phyloP scores from a whole-genome alignment of 2,113 vertebrate species.

The Plectropomus leopardus region DNA sequence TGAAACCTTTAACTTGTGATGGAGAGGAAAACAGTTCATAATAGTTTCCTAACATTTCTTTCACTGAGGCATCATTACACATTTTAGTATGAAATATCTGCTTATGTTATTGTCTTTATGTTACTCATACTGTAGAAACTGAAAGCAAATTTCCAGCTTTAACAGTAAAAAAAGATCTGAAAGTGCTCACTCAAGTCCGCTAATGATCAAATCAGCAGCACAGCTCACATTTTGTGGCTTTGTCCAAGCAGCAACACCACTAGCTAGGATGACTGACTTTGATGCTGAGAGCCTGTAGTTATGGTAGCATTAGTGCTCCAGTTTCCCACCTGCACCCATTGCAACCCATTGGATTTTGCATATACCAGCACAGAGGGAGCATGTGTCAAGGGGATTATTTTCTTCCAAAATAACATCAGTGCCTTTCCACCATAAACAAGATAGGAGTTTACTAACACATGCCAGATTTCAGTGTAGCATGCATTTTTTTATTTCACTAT shows the following conservation, averaged over 20 bases:
- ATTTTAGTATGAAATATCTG: not conserved
- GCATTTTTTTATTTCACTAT: no score
- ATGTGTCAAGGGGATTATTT: not conserved
- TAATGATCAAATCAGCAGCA: not conserved
- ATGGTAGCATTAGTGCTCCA: conserved; percentile 15
- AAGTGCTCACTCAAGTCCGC: not conserved
- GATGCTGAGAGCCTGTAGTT: conserved; percentile 6
- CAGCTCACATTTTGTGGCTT: not conserved
- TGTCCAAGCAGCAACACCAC: not conserved
- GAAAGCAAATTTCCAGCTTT: not conserved
- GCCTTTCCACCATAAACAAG: not conserved
- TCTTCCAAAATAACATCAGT: not conserved
- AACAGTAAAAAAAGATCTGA: no score
- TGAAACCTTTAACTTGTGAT: not conserved
- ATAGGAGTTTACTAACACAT: not conserved
- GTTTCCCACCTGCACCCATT: not conserved
- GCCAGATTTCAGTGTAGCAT: no score
- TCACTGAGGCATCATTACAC: not conserved
- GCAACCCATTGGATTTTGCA: not conserved
- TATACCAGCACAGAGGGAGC: not conserved
- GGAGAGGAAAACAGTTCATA: not conserved
- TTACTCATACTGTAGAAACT: not conserved
- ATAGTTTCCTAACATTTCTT: not conserved
- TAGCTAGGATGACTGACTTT: not conserved
- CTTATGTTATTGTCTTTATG: not conserved